A percentile compares a stretch with the other conserved stretches of the same genome.
Evolutionary conservation across 2,797 vertebrate species (phyloP).

Genomic region (Microctenopoma stevenorrisi): DNA sequence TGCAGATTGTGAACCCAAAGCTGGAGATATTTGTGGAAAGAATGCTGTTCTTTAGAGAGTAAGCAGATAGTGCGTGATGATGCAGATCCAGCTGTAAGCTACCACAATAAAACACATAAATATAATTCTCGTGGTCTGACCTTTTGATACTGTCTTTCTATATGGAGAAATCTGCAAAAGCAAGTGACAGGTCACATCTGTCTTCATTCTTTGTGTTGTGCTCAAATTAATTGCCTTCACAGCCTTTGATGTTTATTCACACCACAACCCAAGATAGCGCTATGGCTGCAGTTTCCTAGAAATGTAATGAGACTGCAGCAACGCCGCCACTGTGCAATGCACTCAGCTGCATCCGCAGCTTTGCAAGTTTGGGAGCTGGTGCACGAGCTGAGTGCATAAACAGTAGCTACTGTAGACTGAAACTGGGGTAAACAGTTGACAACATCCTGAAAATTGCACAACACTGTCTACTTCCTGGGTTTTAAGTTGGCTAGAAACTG

Average conservation of each 20-base stretch:
- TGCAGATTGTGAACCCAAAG: background rate
- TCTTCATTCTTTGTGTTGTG: background rate
- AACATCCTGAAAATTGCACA: slow-evolving; percentile 53
- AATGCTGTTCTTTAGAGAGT: no score
- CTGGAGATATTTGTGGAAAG: background rate
- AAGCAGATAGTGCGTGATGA: background rate
- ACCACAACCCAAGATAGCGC: slow-evolving; percentile 30
- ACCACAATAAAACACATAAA: slow-evolving; percentile 21
- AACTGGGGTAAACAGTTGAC: slow-evolving; percentile 59
- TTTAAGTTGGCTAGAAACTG: slow-evolving; percentile 9
- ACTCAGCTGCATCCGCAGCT: slow-evolving; percentile 37
- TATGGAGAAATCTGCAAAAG: background rate
- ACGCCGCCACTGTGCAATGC: background rate
- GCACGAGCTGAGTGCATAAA: slow-evolving; percentile 16
- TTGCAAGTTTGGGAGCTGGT: background rate
- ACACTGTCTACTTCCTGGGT: slow-evolving; percentile 37
- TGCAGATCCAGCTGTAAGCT: slow-evolving; percentile 39
- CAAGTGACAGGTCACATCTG: background rate
- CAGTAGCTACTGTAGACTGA: slow-evolving; percentile 7
- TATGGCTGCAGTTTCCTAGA: slow-evolving; percentile 68
- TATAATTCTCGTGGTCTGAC: slow-evolving; percentile 29
- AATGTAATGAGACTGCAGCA: slow-evolving; percentile 40
- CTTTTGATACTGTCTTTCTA: slow-evolving; percentile 41
- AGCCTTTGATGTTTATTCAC: slow-evolving; percentile 45
- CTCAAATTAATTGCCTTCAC: background rate